These are phyloP conservation scores for Jordanella pulchra DNA, from an alignment of 2,797 vertebrate species.

Conservation along the genomic window DNA sequence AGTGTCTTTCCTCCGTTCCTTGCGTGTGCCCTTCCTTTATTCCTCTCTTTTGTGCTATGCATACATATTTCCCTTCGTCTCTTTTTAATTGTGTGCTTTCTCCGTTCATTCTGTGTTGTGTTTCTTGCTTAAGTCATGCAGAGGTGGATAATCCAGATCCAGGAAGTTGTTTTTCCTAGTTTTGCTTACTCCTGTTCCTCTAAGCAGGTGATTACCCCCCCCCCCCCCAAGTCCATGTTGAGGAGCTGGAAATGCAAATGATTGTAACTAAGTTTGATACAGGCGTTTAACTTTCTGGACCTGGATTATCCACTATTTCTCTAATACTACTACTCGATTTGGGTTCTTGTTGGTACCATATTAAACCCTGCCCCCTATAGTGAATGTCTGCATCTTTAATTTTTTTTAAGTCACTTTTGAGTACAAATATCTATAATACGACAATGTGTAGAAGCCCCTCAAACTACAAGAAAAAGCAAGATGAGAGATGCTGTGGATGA, in stretches of 20 bases:
- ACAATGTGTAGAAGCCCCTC: background rate
- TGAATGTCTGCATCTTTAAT: background rate
- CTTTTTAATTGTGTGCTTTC: background rate
- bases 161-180: no score
- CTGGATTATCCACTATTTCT: no score
- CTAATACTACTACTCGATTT: no score
- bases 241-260: no score
- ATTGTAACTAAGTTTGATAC: no score
- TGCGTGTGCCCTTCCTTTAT: background rate
- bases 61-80: background rate
- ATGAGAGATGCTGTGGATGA: conserved; percentile 14
- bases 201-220: no score
- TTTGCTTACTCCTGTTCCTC: no score
- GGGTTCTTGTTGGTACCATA: background rate
- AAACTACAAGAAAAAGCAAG: conserved; percentile 1
- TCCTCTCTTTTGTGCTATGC: background rate
- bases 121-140: no score
- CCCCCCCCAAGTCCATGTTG: no score
- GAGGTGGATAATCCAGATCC: no score
- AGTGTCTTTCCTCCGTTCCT: background rate
- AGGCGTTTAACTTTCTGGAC: no score
- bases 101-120: no score
- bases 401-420: background rate
- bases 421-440: background rate
- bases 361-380: background rate